Percentiles rank a stretch among this genome's conserved stretches.
phyloP scores from a whole-genome alignment of 2,797 vertebrate genomes.

The Enteromius afrohamiltoni region DNA sequence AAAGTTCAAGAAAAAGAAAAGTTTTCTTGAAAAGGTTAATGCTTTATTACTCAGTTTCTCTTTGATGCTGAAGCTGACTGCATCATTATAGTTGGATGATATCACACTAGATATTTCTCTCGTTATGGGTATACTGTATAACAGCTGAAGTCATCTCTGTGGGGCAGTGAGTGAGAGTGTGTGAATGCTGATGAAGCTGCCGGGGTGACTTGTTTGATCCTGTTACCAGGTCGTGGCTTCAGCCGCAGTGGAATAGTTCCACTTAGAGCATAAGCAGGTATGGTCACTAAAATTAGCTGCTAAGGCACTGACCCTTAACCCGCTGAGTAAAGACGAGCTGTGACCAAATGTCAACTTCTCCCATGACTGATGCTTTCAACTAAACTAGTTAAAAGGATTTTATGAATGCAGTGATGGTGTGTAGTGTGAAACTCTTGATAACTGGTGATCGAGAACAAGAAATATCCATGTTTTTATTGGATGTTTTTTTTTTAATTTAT shows the following conservation, averaged over 20 bases:
- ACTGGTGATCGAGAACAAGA: background rate
- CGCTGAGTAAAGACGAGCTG: constrained; percentile 38
- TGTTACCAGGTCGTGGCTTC: constrained; percentile 78
- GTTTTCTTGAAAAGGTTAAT: background rate
- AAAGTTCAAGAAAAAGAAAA: background rate
- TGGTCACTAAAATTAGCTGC: constrained; percentile 76
- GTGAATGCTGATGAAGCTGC: constrained; percentile 22
- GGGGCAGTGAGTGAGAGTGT: constrained; percentile 16
- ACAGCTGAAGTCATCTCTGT: background rate
- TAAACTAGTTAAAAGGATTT: background rate
- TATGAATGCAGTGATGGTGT: background rate
- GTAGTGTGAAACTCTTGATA: background rate
- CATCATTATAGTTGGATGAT: background rate
- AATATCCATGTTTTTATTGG: background rate
- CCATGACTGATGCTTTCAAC: constrained; percentile 31
- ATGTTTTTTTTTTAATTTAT: background rate
- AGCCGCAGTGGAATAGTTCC: constrained; percentile 74
- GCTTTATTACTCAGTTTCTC: background rate
- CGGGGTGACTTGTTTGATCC: constrained; percentile 68
- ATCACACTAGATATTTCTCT: background rate
- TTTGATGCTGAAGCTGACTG: background rate
- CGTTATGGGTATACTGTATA: background rate
- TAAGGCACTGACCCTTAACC: constrained; percentile 74
- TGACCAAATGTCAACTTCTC: constrained; percentile 60
- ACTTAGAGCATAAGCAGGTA: constrained; percentile 74